Evolutionary conservation across 2,797 vertebrate genomes (phyloP), one percentile per base, ranked within the genome.

Genomic region (Darevskia mixta): DNA sequence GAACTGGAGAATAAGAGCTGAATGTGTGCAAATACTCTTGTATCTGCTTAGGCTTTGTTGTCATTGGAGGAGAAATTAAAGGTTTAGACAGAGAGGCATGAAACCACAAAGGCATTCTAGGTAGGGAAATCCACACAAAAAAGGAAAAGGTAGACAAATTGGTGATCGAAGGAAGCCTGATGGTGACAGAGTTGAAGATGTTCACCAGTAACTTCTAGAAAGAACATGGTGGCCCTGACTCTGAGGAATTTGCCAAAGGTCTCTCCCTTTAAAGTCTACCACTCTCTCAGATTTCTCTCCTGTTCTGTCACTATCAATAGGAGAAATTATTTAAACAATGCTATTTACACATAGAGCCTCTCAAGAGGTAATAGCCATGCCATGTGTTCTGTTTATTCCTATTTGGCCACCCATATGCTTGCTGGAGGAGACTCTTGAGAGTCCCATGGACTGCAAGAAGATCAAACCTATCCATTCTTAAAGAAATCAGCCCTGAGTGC

Each of bases 351-450:
- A 1, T 75, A 66, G 9, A 10, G 25, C 1, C 4, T 83, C 10
- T 76, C 86, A 15, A 69, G 87, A 90, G n/a, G 87, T 6, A 43
- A 85, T 86, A 94, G 10, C 17, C 73, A 5, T 35, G 29, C 43
- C 1, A 0, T 85, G 5, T 45, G 38, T 75, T 43, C 4, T 45
- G 38, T 71, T 38, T n/a, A 89, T 76, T 27, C 73, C 8, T 81
- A 35, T 10, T 85, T 86, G 77, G 15, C n/a, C 23, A 5, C 10
- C 8, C 3, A 78, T 11, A 78, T 9, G 3, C 3, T 77, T 75
- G 72, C 61, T 90, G n/a, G n/a, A n/a, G n/a, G n/a, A n/a, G n/a
- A n/a, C n/a, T n/a, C n/a, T n/a, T n/a, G n/a, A n/a, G n/a, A n/a
- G n/a, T n/a, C n/a, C n/a, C n/a, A n/a, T n/a, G n/a, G n/a, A n/a